Percentiles rank a stretch among this genome's conserved stretches.
These are phyloP conservation scores for Orestias chungarensis DNA, from an alignment of 2,797 vertebrate genomes.

Conservation along the genomic window DNA sequence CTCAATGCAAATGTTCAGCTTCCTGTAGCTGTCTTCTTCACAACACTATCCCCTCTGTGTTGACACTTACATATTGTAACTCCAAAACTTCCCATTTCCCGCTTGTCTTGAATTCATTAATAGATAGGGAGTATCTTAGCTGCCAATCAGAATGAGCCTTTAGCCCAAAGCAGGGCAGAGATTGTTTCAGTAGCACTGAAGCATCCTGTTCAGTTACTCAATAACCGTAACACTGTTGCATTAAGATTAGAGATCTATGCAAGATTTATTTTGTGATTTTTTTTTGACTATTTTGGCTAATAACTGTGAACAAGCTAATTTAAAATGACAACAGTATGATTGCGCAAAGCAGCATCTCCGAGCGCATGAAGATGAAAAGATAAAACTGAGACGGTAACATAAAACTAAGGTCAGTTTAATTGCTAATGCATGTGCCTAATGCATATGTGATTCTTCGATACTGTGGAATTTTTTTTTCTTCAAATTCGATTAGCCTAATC, in stretches of 20 bases:
- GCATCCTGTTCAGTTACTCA: conserved; percentile 73
- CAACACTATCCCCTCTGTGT: conserved; percentile 59
- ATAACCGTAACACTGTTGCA: conserved; percentile 64
- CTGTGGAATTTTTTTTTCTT: conserved; percentile 68
- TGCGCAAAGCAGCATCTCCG: conserved; percentile 1
- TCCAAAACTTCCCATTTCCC: conserved; percentile 61
- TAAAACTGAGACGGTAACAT: conserved; percentile 41
- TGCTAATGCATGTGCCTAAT: conserved; percentile 72
- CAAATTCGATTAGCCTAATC: conserved; percentile 76
- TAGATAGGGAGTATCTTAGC: conserved; percentile 75
- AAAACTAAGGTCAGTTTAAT: conserved; percentile 60
- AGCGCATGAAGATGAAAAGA: conserved; percentile 16
- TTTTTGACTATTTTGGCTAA: conserved; percentile 38
- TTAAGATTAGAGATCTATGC: conserved; percentile 43
- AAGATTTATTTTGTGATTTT: conserved; percentile 43
- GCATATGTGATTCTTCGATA: conserved; percentile 74
- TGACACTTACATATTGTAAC: conserved; percentile 45
- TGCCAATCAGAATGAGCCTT: conserved; percentile 79
- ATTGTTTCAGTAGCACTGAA: conserved; percentile 69
- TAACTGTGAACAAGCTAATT: conserved; percentile 20
- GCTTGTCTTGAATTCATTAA: conserved; percentile 59
- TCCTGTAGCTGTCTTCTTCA: conserved; percentile 41
- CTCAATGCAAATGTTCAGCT: conserved; percentile 29
- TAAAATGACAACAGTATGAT: conserved; percentile 9
- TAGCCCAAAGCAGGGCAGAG: conserved; percentile 71